A percentile compares a stretch with the other conserved stretches of the same genome.
Conservation (phyloP, 2,113 vertebrate species). For the Riparia riparia region DNA sequence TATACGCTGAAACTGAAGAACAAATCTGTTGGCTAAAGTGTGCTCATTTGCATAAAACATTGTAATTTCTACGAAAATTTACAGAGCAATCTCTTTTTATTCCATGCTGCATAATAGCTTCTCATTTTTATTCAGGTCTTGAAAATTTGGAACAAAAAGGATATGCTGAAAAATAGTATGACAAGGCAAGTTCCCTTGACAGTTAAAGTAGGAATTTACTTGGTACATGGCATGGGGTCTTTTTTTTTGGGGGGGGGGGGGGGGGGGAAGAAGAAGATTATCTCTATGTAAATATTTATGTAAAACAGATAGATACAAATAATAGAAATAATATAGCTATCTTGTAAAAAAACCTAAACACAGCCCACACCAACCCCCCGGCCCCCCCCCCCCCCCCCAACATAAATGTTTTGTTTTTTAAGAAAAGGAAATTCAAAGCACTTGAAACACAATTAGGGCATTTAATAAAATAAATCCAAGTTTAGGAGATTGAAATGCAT, state of each 20-base stretch:
- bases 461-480: neutral
- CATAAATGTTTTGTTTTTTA: neutral
- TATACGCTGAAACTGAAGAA: neutral
- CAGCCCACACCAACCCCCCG: neutral
- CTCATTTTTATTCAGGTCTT: slow-evolving; percentile 60
- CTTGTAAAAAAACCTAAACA: neutral
- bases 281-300: neutral
- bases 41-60: slow-evolving; percentile 28
- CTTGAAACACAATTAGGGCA: neutral
- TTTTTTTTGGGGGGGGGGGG: neutral
- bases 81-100: slow-evolving; percentile 51
- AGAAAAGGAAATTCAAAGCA: neutral
- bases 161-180: slow-evolving; percentile 22
- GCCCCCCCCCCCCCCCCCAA: accelerated
- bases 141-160: slow-evolving; percentile 27
- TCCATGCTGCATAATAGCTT: slow-evolving; percentile 26
- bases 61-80: slow-evolving; percentile 26
- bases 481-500: neutral
- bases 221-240: neutral
- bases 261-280: neutral
- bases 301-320: neutral
- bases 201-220: neutral
- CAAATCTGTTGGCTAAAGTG: slow-evolving; percentile 14
- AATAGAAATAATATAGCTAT: neutral
- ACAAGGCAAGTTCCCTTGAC: slow-evolving; percentile 1